Percentiles rank a stretch among this genome's conserved stretches.
Conservation (phyloP, 2,113 vertebrate genomes). For the Clinocottus analis region DNA sequence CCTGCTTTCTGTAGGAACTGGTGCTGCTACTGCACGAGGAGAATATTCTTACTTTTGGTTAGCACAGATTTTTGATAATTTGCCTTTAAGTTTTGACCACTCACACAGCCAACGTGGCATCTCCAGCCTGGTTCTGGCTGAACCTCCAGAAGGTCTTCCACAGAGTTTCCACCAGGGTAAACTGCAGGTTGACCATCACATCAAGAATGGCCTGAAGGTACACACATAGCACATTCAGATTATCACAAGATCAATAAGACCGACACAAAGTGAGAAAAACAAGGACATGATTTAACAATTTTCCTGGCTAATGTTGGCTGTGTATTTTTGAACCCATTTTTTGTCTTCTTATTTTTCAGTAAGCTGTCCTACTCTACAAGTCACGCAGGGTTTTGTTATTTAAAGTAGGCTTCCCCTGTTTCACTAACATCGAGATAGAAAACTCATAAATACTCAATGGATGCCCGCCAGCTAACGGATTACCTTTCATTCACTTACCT, state of each 20-base stretch:
- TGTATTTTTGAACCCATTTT: neutral
- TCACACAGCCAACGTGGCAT: slow-evolving; percentile 88
- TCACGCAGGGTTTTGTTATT: neutral
- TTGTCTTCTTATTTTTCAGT: neutral
- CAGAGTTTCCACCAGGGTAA: slow-evolving; percentile 92
- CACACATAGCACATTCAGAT: neutral
- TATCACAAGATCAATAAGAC: neutral
- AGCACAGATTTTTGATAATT: neutral
- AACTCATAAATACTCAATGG: neutral
- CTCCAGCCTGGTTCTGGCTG: slow-evolving; percentile 87
- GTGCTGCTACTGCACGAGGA: neutral
- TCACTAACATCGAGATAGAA: neutral
- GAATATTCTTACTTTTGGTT: neutral
- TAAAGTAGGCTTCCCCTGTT: neutral
- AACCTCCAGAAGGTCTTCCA: slow-evolving; percentile 97
- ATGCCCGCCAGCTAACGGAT: neutral
- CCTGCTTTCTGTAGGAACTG: slow-evolving; percentile 1
- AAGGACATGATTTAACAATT: neutral
- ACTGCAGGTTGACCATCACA: slow-evolving; percentile 95
- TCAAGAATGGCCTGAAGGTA: slow-evolving; percentile 89
- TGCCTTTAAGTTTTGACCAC: slow-evolving; percentile 57
- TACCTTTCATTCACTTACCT: slow-evolving; percentile 79
- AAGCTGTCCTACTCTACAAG: no score
- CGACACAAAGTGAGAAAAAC: slow-evolving; percentile 1
- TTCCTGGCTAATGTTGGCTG: neutral